Evolutionary conservation across 2,113 vertebrate genomes (phyloP).

Genomic region (Lagopus leucura): DNA sequence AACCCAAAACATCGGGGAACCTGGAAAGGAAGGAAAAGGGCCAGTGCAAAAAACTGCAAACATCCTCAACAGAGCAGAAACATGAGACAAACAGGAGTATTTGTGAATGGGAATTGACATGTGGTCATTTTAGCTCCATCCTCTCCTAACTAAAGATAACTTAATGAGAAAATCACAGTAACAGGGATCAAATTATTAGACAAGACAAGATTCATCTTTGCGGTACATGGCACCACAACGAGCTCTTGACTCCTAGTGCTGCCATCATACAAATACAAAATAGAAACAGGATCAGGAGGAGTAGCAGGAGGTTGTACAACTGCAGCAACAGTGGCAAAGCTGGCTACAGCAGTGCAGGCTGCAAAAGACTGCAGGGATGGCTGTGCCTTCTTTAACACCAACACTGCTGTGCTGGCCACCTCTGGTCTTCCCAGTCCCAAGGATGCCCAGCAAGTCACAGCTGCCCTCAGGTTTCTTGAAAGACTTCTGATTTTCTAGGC

Average conservation of each 20-base stretch:
- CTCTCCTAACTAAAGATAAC: neutral
- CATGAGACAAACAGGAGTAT: neutral
- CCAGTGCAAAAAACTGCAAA: neutral
- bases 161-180: neutral
- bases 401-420: neutral
- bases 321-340: conserved; percentile 4
- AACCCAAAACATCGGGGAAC: neutral
- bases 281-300: neutral
- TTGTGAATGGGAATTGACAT: neutral
- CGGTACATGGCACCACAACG: neutral
- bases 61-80: neutral
- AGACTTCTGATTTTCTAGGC: conserved; percentile 43
- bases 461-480: neutral
- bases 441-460: neutral
- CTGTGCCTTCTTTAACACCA: conserved; percentile 44
- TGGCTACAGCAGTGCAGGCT: neutral
- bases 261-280: neutral
- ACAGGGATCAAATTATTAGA: neutral
- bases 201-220: neutral
- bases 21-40: neutral
- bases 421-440: neutral
- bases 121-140: neutral
- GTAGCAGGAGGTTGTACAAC: neutral
- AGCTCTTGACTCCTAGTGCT: neutral
- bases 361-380: neutral